Conservation (phyloP, 37 sponge, comb jelly and placozoan genomes). For the Chondrilla cf. caribensis region DNA sequence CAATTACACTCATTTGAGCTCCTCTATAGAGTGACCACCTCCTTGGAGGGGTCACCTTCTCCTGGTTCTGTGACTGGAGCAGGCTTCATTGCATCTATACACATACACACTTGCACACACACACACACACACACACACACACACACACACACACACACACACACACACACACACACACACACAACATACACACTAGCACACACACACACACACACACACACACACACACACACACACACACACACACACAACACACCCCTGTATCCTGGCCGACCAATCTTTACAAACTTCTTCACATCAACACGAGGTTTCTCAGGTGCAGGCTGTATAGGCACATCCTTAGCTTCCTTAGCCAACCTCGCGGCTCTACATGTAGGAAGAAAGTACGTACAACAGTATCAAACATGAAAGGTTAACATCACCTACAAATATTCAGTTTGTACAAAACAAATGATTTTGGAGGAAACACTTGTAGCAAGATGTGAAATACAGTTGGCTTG, state of each 20-base stretch:
- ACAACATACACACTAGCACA: constrained; percentile 1
- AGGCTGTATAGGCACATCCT: constrained; percentile 76
- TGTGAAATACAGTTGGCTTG: no score
- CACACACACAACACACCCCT: constrained; percentile 66
- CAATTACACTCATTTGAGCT: no score
- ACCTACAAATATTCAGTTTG: no score
- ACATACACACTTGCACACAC: neutral
- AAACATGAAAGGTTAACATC: neutral
- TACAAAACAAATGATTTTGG: no score
- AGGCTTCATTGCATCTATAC: neutral
- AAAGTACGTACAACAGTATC: neutral
- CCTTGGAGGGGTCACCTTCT: neutral
- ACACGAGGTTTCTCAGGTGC: constrained; percentile 88
- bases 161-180: constrained; percentile 9
- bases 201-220: constrained; percentile 25
- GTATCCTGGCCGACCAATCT: constrained; percentile 98
- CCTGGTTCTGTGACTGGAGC: neutral
- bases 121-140: constrained; percentile 30
- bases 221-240: constrained; percentile 25
- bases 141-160: constrained; percentile 42
- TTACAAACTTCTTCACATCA: constrained; percentile 90
- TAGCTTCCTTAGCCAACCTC: constrained; percentile 94
- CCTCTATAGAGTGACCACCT: neutral
- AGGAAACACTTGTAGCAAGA: no score
- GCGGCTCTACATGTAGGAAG: constrained; percentile 63